Evolutionary conservation across 2,888 invertebrate genomes (phyloP), one percentile per base, ranked within the genome.

Genomic region (Aromia moschata): DNA sequence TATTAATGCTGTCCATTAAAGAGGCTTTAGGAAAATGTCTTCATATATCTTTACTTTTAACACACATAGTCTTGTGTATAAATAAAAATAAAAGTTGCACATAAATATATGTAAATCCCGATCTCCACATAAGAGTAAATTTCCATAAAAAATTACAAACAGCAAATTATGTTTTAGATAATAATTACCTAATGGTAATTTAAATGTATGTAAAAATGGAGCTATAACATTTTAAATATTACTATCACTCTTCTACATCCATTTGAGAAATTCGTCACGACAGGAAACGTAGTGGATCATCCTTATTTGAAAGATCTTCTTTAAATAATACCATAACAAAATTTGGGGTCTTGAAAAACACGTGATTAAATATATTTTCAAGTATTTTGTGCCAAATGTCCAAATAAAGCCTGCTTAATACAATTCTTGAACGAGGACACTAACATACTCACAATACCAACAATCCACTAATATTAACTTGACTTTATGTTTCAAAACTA

Each of bases 111-210:
- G 18, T 36, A 46, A 46, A 46, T 46, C 46, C 17, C 36, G 14
- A 25, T 49, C 37, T 2, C 49, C 37, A 38, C 20, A 20, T 38
- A 17, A 12, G 11, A 33, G 3, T 11, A 41, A 41, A 18, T 41
- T n/a, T 33, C n/a, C n/a, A 41, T 18, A 20, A 38, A 38, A 49
- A 36, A 25, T 12, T 45, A 45, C 45, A 46, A 46, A 49, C 37
- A 49, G 31, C 49, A 49, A 49, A 49, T 12, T 49, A 49, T 11
- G 20, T 33, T 15, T 49, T 14, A 38, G 17, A 46, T 37, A 49
- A 37, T 49, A 49, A 49, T 37, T 49, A 49, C 49, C 49, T 49
- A 49, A 49, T 16, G 38, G 38, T 49, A 49, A 49, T 38, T 37
- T 41, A 18, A 49, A 37, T 18, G 11, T 36, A 20, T 49, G 49